phyloP scores from a whole-genome alignment of 2,797 vertebrate genomes.

The Astyanax mexicanus region DNA sequence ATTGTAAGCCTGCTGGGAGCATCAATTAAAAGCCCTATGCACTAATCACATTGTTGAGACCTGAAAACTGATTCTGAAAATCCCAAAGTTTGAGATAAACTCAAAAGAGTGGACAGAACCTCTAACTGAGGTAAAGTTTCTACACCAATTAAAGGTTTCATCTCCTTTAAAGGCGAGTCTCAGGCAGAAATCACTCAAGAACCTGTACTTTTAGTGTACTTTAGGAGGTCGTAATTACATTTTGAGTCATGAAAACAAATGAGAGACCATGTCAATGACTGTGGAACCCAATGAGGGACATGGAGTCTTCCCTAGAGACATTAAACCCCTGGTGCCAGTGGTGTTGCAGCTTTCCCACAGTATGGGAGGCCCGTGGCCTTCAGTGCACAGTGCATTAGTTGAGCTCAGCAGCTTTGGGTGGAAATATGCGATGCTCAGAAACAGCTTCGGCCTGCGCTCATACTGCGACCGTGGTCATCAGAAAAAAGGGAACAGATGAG shows the following conservation, averaged over 20 bases:
- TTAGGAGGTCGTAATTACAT: not conserved
- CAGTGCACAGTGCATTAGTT: constrained; percentile 1
- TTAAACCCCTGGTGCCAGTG: not conserved
- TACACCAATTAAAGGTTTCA: no score
- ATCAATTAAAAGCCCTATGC: no score
- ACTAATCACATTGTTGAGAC: no score
- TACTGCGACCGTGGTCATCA: not conserved
- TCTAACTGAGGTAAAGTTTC: no score
- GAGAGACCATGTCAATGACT: not conserved
- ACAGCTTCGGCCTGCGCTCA: constrained; percentile 1
- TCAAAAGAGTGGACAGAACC: no score
- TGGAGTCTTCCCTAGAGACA: not conserved
- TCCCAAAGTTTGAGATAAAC: no score
- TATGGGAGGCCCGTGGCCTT: no score
- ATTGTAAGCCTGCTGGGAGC: no score
- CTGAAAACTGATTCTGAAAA: no score
- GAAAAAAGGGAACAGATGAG: not conserved
- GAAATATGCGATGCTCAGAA: constrained; percentile 3
- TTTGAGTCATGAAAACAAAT: not conserved
- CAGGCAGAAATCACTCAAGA: not conserved
- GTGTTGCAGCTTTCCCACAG: not conserved
- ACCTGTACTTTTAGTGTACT: not conserved
- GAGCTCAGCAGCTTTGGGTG: not conserved
- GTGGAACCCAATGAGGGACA: not conserved
- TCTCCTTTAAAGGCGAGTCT: not conserved